Evolutionary conservation across 1,140 invertebrate species (phyloP).

Genomic region (Euschistus heros): DNA sequence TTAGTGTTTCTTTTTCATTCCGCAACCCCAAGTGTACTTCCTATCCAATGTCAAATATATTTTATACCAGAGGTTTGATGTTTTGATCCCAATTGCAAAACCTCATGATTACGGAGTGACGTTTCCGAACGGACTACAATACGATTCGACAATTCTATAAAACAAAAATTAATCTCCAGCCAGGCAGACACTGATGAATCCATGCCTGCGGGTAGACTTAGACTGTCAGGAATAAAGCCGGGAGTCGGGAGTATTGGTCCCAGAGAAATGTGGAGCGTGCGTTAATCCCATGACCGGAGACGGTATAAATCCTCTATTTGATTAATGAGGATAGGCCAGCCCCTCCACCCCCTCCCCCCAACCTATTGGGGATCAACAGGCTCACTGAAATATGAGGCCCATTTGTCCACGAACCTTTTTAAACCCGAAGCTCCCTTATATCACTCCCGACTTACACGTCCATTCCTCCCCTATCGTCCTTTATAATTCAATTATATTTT

Average conservation of each 20-base stretch:
- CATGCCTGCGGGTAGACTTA: too few species aligned
- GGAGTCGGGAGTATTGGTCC: not conserved
- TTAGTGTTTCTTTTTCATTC: too few species aligned
- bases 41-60: too few species aligned
- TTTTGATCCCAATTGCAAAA: too few species aligned
- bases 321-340: not conserved
- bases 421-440: not conserved
- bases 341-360: not conserved
- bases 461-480: not conserved
- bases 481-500: constrained; percentile 2
- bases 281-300: not conserved
- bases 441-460: constrained; percentile 6
- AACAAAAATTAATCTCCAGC: too few species aligned
- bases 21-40: too few species aligned
- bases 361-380: not conserved
- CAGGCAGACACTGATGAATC: too few species aligned
- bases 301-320: constrained; percentile 5
- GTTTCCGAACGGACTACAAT: too few species aligned
- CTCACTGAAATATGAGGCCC: constrained; percentile 3
- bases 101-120: too few species aligned
- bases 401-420: constrained; percentile 6
- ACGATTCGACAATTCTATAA: too few species aligned
- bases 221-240: not conserved
- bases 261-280: constrained; percentile 1
- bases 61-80: too few species aligned